Evolutionary conservation across 2,797 vertebrate genomes (phyloP), one percentile per base, ranked within the genome.

Genomic region (Lindbergichthys nudifrons): DNA sequence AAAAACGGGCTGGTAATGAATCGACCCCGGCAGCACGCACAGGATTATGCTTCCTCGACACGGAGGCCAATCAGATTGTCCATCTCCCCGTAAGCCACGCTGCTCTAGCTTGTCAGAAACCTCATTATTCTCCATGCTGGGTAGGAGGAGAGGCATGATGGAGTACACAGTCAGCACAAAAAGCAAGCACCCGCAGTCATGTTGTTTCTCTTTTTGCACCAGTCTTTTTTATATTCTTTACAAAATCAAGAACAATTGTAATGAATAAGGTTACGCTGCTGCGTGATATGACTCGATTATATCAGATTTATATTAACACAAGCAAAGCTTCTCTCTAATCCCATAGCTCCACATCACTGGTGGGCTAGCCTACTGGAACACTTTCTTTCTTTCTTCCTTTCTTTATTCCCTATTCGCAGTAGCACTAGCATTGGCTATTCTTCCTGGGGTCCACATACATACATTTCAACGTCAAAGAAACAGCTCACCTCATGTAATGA

Each of bases 91-190:
- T 81, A 72, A 78, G 66, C 80, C 81, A 69, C 82, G 68, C 70
- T 63, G 21, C 57, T 84, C 42, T 39, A 59, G 61, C 74, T 77
- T 48, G 68, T 84, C 70, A 73, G 56, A 73, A 62, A 67, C 19
- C 85, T 83, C 60, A 83, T 88, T 91, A 86, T 83, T 63, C 54
- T 81, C 6, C 18, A 53, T 47, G 69, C 51, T 26, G 77, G 47
- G 58, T 45, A n/a, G 32, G 62, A 80, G 56, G 32, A 36, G 8
- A 73, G 57, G 21, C 64, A 15, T 10, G 43, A 57, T 80, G 64
- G 67, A 79, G 57, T 74, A 66, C 75, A 23, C 36, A 30, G 77
- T 84, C 86, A 88, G 86, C 83, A 89, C 46, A 76, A 87, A 75
- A 70, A 12, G 50, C 32, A 58, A 32, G 16, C 36, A 45, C 19